Evolutionary conservation across 2,888 invertebrate genomes (phyloP), one percentile per base, ranked within the genome.

Genomic region (Synanthedon myopaeformis): DNA sequence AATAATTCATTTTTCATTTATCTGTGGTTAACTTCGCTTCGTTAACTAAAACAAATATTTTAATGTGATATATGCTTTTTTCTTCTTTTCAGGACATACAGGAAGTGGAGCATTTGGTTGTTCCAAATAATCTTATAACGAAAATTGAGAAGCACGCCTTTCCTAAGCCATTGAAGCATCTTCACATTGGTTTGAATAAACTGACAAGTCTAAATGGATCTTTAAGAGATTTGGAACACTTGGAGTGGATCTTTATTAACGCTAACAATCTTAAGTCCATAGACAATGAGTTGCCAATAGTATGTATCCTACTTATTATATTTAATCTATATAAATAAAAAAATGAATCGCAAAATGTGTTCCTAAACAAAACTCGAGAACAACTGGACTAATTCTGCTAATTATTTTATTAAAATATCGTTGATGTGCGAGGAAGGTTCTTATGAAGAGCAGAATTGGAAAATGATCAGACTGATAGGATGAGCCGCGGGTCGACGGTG

Each of bases 181-280:
- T 95, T 10, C 94, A 94, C 71, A 82, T 95, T 54, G 94, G 93
- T 0, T 89, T 92, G 11, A 95, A 96, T 77, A 90, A 91, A 65
- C 84, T 96, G 50, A 90, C 85, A 55, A 89, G 90, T 52, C 76
- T 96, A 53, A 95, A 95, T 70, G 92, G 92, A n/a, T 93, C 94
- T 1, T 75, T 95, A n/a, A 89, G 91, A 57, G 91, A 93, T 55
- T 79, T 95, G 52, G 90, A 91, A 57, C 90, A 92, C 57, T 79
- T 96, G 57, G 92, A 92, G 66, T 94, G 94, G 91, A 88, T 96
- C 51, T 92, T 94, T 62, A 90, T 95, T 52, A 94, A 94, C 69
- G 89, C 91, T 54, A 96, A 96, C 75, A 90, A 92, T 62, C 83
- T 96, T 55, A 90, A 90, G 56, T 89, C 91, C 35, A 84, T 96